Base-by-base conservation (phyloP, 2,888 invertebrate species). In the Tipula unca region DNA sequence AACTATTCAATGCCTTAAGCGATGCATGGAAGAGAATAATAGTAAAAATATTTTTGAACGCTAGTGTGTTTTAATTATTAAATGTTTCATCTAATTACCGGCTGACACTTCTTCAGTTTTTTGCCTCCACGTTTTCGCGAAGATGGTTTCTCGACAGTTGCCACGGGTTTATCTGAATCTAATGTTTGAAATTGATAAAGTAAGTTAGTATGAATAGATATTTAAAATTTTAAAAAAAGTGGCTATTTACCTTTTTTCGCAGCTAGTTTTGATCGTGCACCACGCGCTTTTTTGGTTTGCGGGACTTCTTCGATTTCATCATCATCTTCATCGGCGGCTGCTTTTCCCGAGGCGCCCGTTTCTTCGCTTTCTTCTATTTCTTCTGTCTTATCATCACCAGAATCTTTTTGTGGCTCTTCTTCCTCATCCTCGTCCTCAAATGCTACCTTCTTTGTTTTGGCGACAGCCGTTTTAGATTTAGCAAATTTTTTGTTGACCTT, bases 191-290 rank as follows among this genome's bases (percentile, higher is more conserved):
- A 25, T 69, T 69, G 8, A 25, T 25, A 25, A 48, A 69, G 17
- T 69, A n/a, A n/a, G 2, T 25, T 25, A 69, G 69, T 69, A n/a
- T 25, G 1, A n/a, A 17, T 48, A n/a, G 14, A n/a, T 17, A 2
- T 10, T 69, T 25, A 20, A 48, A 17, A 48, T 20, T 69, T 25
- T 25, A 17, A 6, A 5, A 10, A 10, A 48, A 32, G 32, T 20
- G 6, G 1, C 10, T n/a, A n/a, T n/a, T n/a, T n/a, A 69, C 69
- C 85, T 89, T 89, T 86, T 90, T 90, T 87, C 89, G 89, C 48
- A 86, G 88, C 85, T 32, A 4, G 54, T 42, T 86, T 87, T 83
- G 88, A 87, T 89, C 89, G 48, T 86, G 88, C 35, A 17, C 83
- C 83, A 14, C 83, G 83, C 8, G 32, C 29, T 83, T 83, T 83